These are phyloP conservation scores for Leucophenga montana DNA, from an alignment of 2,888 invertebrate species.

Conservation along the genomic window DNA sequence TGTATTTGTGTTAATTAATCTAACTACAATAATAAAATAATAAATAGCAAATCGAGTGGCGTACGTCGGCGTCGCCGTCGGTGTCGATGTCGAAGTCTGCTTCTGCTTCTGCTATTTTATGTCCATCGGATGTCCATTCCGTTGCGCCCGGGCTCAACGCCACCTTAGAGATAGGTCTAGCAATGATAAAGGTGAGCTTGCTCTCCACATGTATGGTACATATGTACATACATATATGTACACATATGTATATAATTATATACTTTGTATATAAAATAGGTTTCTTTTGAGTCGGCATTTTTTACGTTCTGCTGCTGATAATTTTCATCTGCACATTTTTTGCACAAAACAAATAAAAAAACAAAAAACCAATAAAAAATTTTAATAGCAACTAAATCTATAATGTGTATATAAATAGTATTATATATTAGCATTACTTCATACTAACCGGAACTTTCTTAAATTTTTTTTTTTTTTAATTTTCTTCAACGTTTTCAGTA, in stretches of 20 bases:
- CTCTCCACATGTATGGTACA: neutral
- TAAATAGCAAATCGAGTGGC: conserved; percentile 38
- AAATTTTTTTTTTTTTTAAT: too few relatives aligned
- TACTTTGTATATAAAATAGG: neutral
- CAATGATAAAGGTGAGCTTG: neutral
- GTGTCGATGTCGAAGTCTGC: neutral
- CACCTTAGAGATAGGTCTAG: neutral
- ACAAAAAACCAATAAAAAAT: too few relatives aligned
- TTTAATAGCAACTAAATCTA: too few relatives aligned
- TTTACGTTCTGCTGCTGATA: too few relatives aligned
- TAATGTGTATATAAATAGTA: too few relatives aligned
- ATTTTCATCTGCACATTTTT: neutral
- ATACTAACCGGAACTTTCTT: too few relatives aligned
- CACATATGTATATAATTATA: neutral
- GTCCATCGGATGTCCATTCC: neutral
- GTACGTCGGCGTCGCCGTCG: conserved; percentile 16
- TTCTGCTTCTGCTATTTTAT: neutral
- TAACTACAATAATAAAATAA: conserved; percentile 26
- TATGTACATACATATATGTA: conserved; percentile 6
- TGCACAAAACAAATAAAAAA: too few relatives aligned
- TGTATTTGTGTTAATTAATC: conserved; percentile 41
- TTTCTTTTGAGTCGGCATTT: too few relatives aligned
- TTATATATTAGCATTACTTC: too few relatives aligned
- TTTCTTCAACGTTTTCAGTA: too few relatives aligned
- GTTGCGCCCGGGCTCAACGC: too few relatives aligned